A percentile compares a stretch with the other conserved stretches of the same genome.
Evolutionary conservation across 2,113 vertebrate genomes (phyloP).

Genomic region (Dinomys branickii): DNA sequence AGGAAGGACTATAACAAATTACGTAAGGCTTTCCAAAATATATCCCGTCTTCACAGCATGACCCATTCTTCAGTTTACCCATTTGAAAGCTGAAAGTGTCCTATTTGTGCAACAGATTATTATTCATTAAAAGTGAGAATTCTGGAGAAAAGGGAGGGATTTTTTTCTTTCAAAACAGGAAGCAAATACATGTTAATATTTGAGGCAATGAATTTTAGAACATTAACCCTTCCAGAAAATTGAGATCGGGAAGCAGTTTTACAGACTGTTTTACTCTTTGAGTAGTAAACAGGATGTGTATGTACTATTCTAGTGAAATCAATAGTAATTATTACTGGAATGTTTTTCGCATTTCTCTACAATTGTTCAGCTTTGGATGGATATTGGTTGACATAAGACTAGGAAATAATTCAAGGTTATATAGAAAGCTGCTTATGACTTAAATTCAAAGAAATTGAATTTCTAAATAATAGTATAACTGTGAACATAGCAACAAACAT

Average conservation of each 20-base stretch:
- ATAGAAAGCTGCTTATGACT: conserved; percentile 24
- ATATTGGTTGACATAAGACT: conserved; percentile 82
- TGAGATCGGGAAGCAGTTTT: conserved; percentile 86
- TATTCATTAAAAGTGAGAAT: conserved; percentile 34
- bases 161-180: conserved; percentile 79
- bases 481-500: background rate
- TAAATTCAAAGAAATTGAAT: conserved; percentile 31
- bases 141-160: conserved; percentile 65
- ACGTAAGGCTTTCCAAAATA: background rate
- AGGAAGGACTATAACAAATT: conserved; percentile 43
- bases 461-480: conserved; percentile 3
- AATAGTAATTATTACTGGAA: conserved; percentile 84
- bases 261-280: conserved; percentile 87
- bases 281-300: conserved; percentile 89
- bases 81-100: conserved; percentile 42
- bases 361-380: conserved; percentile 83
- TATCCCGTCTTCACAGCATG: background rate
- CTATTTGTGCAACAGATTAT: background rate
- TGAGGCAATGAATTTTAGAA: conserved; percentile 85
- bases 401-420: conserved; percentile 86
- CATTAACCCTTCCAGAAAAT: conserved; percentile 84
- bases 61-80: background rate
- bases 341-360: conserved; percentile 83
- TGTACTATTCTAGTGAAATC: conserved; percentile 83
- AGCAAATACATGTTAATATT: conserved; percentile 84